Percentiles rank a stretch among this genome's conserved stretches.
phyloP scores from a whole-genome alignment of 2,797 vertebrate species.

The Orestias chungarensis region DNA sequence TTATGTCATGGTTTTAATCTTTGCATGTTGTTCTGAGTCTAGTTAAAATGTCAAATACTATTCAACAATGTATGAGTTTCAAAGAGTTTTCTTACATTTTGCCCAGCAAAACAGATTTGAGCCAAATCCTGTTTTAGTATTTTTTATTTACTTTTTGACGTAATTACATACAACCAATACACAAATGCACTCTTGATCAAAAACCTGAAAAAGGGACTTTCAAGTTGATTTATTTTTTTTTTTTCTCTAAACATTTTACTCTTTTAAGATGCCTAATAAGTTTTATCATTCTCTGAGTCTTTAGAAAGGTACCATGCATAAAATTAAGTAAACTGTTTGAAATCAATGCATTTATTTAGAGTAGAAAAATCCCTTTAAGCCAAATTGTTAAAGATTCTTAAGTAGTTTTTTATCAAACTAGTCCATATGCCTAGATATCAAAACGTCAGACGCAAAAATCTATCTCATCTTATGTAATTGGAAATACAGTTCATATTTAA shows the following conservation, averaged over 20 bases:
- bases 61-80: not conserved
- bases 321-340: not conserved
- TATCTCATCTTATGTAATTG: not conserved
- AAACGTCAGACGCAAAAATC: not conserved
- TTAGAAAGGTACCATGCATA: not conserved
- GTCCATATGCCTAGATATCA: not conserved
- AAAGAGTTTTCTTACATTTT: not conserved
- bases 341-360: not conserved
- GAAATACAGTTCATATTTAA: not conserved
- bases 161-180: too few species aligned
- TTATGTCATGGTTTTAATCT: not conserved
- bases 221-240: not conserved
- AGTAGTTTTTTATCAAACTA: not conserved
- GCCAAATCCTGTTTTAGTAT: not conserved
- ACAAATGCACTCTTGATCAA: not conserved
- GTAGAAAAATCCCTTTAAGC: not conserved
- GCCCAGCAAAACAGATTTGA: not conserved
- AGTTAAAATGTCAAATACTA: not conserved
- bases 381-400: not conserved
- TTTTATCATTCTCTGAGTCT: too few species aligned
- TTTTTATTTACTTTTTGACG: too few species aligned
- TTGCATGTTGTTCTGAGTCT: not conserved
- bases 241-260: too few species aligned
- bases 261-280: too few species aligned
- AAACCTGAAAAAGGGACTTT: too few species aligned